Percentiles rank a stretch among this genome's conserved stretches.
These are phyloP conservation scores for Cyanoderma ruficeps DNA, from an alignment of 2,113 vertebrate species.

Conservation along the genomic window DNA sequence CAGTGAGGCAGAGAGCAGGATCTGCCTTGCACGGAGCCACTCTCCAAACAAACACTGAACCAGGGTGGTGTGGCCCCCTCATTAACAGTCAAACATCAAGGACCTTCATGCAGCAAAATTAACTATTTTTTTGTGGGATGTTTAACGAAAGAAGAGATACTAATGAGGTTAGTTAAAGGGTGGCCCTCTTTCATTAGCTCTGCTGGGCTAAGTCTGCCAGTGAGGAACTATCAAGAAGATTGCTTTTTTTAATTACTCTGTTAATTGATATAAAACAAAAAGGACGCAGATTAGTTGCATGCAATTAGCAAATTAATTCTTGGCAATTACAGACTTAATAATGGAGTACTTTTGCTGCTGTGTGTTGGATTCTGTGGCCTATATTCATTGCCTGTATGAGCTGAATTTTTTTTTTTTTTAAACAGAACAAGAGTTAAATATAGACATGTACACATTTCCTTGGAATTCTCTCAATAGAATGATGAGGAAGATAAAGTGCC, in stretches of 20 bases:
- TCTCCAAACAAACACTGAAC: constrained; percentile 11
- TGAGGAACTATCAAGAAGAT: constrained; percentile 66
- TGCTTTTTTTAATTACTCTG: constrained; percentile 90
- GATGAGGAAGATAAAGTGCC: background rate
- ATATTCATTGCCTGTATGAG: constrained; percentile 48
- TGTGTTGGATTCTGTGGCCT: constrained; percentile 67
- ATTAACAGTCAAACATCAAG: constrained; percentile 60
- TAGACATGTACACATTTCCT: background rate
- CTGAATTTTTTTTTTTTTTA: background rate
- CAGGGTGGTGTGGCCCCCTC: constrained; percentile 11
- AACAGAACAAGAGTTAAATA: constrained; percentile 39
- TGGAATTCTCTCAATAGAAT: background rate
- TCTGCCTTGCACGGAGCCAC: background rate
- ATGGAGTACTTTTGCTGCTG: constrained; percentile 78
- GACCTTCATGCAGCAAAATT: constrained; percentile 58
- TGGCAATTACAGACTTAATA: constrained; percentile 89
- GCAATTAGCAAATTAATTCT: constrained; percentile 92
- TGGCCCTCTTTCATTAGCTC: constrained; percentile 66
- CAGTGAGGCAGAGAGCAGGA: background rate
- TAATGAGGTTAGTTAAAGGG: constrained; percentile 70
- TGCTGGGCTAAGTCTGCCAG: constrained; percentile 62
- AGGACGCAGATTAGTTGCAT: constrained; percentile 87
- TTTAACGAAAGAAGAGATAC: constrained; percentile 59
- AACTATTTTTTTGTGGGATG: constrained; percentile 65
- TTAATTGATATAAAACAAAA: constrained; percentile 97